These are phyloP conservation scores for Netelia virgata DNA, from an alignment of 2,888 invertebrate species.

Conservation along the genomic window DNA sequence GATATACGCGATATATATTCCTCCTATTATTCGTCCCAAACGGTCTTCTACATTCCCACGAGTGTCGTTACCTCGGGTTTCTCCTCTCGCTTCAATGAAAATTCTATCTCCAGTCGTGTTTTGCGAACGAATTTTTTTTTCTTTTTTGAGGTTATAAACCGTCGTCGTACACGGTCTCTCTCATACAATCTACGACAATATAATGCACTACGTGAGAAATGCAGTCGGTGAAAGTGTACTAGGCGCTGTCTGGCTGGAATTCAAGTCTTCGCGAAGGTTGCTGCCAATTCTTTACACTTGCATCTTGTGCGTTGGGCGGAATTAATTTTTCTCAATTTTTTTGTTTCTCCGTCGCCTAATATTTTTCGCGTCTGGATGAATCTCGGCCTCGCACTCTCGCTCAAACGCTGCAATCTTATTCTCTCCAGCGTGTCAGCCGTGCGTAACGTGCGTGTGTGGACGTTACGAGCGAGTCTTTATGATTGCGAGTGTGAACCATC, in stretches of 20 bases:
- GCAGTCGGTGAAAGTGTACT: slow-evolving; percentile 75
- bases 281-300: slow-evolving; percentile 55
- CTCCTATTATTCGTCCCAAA: slow-evolving; percentile 8
- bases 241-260: slow-evolving; percentile 64
- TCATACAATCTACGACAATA: slow-evolving; percentile 32
- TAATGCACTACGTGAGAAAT: slow-evolving; percentile 70
- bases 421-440: not conserved
- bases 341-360: not conserved
- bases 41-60: not conserved
- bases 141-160: slow-evolving; percentile 22
- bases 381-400: not conserved
- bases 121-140: not conserved
- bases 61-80: not conserved
- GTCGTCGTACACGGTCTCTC: slow-evolving; percentile 51
- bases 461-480: not conserved
- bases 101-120: not conserved
- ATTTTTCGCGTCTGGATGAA: not conserved
- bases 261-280: slow-evolving; percentile 67
- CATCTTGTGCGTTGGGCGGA: slow-evolving; percentile 29
- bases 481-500: slow-evolving; percentile 11
- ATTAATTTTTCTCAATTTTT: slow-evolving; percentile 21
- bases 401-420: not conserved
- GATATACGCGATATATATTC: slow-evolving; percentile 32
- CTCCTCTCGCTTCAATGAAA: not conserved
- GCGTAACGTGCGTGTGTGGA: not conserved